Evolutionary conservation across 35 echinoderm and acorn worm species (phyloP).

Genomic region (Hemicentrotus pulcherrimus): DNA sequence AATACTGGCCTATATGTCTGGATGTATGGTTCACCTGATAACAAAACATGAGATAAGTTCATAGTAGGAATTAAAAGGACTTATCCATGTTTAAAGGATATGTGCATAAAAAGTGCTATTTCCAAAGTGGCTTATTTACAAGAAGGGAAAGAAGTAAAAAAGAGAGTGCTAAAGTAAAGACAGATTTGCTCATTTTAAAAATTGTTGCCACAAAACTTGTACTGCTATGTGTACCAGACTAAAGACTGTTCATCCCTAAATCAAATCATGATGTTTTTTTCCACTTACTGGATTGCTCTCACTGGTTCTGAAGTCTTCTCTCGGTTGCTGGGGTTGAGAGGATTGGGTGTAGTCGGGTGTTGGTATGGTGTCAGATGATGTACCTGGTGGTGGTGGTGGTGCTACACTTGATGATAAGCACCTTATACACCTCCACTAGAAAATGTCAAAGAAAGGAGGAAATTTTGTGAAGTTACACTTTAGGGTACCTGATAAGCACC

Average conservation of each 20-base stretch:
- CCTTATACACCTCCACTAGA: conserved; percentile 26
- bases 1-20: conserved; percentile 71
- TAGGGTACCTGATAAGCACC: not conserved
- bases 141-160: too few relatives aligned
- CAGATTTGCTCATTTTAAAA: not conserved
- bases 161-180: too few relatives aligned
- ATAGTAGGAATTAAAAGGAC: too few relatives aligned
- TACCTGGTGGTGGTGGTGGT: not conserved
- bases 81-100: not conserved
- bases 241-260: too few relatives aligned
- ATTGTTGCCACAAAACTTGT: not conserved
- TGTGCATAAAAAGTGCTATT: not conserved
- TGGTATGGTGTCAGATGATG: not conserved
- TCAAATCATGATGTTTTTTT: not conserved
- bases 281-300: conserved; percentile 57
- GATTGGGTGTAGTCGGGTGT: not conserved
- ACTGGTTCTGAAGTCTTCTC: conserved; percentile 57
- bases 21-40: conserved; percentile 66
- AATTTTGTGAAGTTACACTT: not conserved
- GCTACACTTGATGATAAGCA: not conserved
- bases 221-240: not conserved
- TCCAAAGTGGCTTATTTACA: too few relatives aligned
- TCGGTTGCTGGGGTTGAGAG: not conserved
- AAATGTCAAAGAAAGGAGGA: not conserved
- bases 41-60: not conserved